These are phyloP conservation scores for Ariopsis seemanni DNA, from an alignment of 2,113 vertebrate species.

Conservation along the genomic window DNA sequence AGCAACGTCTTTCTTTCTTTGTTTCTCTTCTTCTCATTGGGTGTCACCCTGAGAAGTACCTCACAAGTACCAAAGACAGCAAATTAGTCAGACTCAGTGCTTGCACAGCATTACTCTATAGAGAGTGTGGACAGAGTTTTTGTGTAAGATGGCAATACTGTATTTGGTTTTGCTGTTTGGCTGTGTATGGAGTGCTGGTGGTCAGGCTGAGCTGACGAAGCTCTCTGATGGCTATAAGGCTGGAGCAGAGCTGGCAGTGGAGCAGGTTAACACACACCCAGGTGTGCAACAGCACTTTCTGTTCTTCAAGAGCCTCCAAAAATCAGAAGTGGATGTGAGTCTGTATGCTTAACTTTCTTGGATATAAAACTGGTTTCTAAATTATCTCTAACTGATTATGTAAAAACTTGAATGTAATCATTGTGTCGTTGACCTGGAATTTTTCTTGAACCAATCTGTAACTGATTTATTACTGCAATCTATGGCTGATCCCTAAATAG, in stretches of 20 bases:
- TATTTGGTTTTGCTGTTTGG: conserved; percentile 43
- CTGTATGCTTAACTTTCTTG: neutral
- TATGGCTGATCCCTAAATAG: neutral
- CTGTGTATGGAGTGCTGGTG: conserved; percentile 41
- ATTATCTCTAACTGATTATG: neutral
- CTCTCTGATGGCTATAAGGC: conserved; percentile 62
- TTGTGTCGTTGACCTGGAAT: neutral
- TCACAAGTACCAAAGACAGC: neutral
- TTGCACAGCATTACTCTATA: conserved; percentile 1
- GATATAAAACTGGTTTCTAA: neutral
- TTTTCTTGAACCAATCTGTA: neutral
- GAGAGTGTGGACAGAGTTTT: neutral
- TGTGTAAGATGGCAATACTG: conserved; percentile 43
- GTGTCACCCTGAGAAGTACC: neutral
- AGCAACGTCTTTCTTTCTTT: neutral
- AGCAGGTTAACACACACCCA: conserved; percentile 58
- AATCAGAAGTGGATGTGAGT: conserved; percentile 65
- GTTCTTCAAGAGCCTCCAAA: conserved; percentile 60
- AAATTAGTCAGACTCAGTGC: neutral
- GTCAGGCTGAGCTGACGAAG: conserved; percentile 46
- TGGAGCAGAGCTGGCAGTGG: conserved; percentile 68
- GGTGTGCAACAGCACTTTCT: conserved; percentile 64
- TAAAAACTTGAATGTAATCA: neutral
- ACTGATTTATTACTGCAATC: neutral
- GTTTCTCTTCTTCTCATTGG: neutral